Evolutionary conservation across 2,113 vertebrate genomes (phyloP), one percentile per base, ranked within the genome.

Genomic region (Motacilla tschutschensis): DNA sequence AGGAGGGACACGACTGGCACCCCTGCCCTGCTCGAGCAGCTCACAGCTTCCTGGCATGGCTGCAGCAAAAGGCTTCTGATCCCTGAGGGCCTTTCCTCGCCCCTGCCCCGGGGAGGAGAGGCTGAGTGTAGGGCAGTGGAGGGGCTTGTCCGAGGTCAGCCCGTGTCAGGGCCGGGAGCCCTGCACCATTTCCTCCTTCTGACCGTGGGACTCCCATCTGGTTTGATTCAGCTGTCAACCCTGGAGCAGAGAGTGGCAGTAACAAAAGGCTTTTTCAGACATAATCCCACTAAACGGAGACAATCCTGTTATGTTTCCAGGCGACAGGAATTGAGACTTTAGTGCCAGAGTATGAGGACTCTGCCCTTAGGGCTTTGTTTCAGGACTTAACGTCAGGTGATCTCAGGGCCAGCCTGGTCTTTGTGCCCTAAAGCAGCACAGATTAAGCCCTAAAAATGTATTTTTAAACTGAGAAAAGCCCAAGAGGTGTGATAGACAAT

Each of bases 251-350:
- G 74, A 90, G 86, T 88, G 86, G 92, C 92, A 70, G 81, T 67
- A 93, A 95, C 93, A 95, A 94, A 94, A 88, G 83, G 90, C 88
- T 90, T 94, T 92, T 90, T 91, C 87, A 91, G 88, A 70, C 87
- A 64, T 94, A 94, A 94, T 94, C 92, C 94, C 78, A 31, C 88
- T 93, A 92, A 95, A 91, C 3, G 62, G 88, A 94, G 90, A 90
- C 93, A 92, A 94, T 94, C 92, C 93, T 87, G 90, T 95, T 95
- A 92, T 46, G 93, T 93, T 94, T 94, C 94, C 87, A 92, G 79
- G 93, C 81, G 81, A 92, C 93, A 90, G 87, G 93, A 88, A 90
- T 79, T 90, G 94, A 93, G 93, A 93, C 84, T 92, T 90, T 33
- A 94, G 93, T 90, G 90, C 88, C 82, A 80, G 86, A 84, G 60